These are phyloP conservation scores for Yoshiicerus persimilis DNA, from an alignment of 1,140 invertebrate genomes.

Conservation along the genomic window DNA sequence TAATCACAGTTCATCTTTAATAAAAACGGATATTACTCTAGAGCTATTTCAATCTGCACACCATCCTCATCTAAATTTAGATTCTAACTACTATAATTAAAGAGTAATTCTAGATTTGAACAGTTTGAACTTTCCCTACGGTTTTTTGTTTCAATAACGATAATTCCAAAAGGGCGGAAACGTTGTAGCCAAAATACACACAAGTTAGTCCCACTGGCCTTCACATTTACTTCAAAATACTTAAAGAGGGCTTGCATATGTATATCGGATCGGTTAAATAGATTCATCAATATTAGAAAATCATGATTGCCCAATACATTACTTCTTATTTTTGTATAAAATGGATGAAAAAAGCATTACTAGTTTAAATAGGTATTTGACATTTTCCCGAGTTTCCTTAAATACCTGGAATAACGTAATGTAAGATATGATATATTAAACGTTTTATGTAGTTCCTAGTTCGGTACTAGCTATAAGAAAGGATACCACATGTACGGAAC, in stretches of 20 bases:
- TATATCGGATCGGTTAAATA: too few species aligned
- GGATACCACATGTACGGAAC: background rate
- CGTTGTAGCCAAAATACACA: background rate
- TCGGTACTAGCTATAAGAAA: too few species aligned
- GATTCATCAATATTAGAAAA: too few species aligned
- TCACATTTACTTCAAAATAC: background rate
- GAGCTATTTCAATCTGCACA: background rate
- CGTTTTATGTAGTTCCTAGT: too few species aligned
- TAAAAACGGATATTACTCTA: background rate
- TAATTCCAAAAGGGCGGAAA: background rate
- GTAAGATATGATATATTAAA: too few species aligned
- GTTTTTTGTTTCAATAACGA: background rate
- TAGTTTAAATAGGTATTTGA: too few species aligned
- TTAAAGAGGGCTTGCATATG: too few species aligned
- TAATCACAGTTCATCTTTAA: background rate
- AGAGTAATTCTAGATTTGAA: background rate
- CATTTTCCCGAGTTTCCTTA: too few species aligned
- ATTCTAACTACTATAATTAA: background rate
- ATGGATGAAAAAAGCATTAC: too few species aligned
- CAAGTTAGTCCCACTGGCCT: background rate
- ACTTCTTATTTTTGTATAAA: too few species aligned
- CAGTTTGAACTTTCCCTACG: background rate
- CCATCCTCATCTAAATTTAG: conserved; percentile 10
- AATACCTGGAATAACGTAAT: too few species aligned
- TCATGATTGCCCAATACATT: too few species aligned